Percentiles rank a stretch among this genome's conserved stretches.
Evolutionary conservation across 2,888 invertebrate species (phyloP).

Genomic region (Pandemis cinnamomeana): DNA sequence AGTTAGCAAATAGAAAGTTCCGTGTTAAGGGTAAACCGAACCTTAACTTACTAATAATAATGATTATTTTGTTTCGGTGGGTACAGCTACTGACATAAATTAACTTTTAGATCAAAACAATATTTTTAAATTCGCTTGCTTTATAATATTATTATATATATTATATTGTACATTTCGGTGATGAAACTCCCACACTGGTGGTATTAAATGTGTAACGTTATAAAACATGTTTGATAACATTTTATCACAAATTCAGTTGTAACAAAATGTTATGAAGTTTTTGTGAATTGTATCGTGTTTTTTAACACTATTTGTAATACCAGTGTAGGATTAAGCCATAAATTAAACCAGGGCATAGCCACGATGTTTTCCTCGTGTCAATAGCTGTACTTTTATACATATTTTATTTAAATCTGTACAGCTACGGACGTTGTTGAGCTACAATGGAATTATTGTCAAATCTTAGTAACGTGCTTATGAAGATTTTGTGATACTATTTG

Average conservation of each 20-base stretch:
- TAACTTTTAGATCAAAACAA: not conserved
- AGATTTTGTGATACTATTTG: too few relatives aligned
- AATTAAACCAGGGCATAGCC: slow-evolving; percentile 1
- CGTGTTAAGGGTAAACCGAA: not conserved
- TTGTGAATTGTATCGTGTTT: too few relatives aligned
- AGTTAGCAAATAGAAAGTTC: slow-evolving; percentile 11
- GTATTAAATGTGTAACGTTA: too few relatives aligned
- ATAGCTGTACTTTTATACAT: not conserved
- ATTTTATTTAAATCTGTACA: not conserved
- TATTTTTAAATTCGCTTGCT: not conserved
- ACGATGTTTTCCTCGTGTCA: not conserved
- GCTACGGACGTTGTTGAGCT: not conserved
- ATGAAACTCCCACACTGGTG: too few relatives aligned
- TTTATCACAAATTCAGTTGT: too few relatives aligned
- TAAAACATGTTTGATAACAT: too few relatives aligned
- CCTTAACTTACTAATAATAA: not conserved
- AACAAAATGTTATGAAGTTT: too few relatives aligned
- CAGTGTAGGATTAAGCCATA: not conserved
- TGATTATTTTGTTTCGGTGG: not conserved
- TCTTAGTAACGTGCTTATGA: too few relatives aligned
- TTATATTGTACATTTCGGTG: not conserved
- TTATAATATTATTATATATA: not conserved
- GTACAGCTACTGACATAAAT: not conserved
- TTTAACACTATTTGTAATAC: too few relatives aligned
- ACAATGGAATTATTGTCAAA: not conserved